Base-by-base conservation (phyloP, 37 sponge, comb jelly and placozoan species). In the Sycon ciliatum region DNA sequence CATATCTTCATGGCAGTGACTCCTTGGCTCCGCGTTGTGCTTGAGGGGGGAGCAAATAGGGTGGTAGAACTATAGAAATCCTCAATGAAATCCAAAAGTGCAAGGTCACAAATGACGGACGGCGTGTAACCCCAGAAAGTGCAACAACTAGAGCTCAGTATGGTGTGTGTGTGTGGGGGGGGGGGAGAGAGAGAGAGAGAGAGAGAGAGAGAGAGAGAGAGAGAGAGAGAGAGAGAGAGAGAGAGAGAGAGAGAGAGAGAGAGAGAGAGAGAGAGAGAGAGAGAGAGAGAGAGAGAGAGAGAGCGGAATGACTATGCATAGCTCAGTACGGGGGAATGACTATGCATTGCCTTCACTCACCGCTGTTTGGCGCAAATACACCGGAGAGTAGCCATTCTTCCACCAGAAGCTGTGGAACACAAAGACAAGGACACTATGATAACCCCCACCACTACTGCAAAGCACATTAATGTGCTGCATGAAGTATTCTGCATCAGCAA, bases 301-400 rank as follows among this genome's bases (percentile, higher is more conserved):
- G n/a, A n/a, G n/a, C n/a, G n/a, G n/a, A n/a, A 46, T 18, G 16
- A 34, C 2, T 52, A 71, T 71, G 32, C 42, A 11, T 13, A 33
- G 24, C 35, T 3, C 20, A 33, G 3, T 13, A 1, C n/a, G 23
- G 65, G 18, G 11, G 60, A 13, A 39, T 22, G 9, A 32, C 54
- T 57, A 34, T 16, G 26, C 32, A 16, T 28, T 62, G 18, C 18
- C 18, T 3, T 6, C 39, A 78, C 82, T 38, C 49, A 89, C 90
- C 30, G 88, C 73, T 46, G 92, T 91, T 67, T 95, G 98, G 66
- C 98, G 55, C 5, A 95, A 76, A 69, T 95, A 95, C 9, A 95
- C 89, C 7, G 89, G 83, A 2, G 39, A 11, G 39, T 69, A 91
- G 46, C 81, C 80, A n/a, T 75, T 65, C 33, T 81, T 65, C 55